A percentile compares a stretch with the other conserved stretches of the same genome.
These are phyloP conservation scores for Hetaerina titia DNA, from an alignment of 2,888 invertebrate species.

Conservation along the genomic window DNA sequence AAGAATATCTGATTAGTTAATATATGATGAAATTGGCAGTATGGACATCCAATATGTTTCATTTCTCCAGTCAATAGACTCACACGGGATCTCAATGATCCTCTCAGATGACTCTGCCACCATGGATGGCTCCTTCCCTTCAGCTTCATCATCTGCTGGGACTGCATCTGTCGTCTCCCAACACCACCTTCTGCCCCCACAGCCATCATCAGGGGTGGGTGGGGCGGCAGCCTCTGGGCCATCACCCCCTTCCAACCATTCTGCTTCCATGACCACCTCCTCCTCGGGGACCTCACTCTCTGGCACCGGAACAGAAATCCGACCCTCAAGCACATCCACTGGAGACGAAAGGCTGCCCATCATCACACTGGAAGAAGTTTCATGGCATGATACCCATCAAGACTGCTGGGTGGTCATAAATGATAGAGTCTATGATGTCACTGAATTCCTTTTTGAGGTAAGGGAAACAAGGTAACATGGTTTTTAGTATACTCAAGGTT, in stretches of 20 bases:
- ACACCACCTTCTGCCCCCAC: slow-evolving; percentile 38
- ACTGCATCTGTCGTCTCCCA: neutral
- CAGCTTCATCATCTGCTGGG: neutral
- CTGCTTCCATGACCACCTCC: slow-evolving; percentile 10
- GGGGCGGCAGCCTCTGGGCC: slow-evolving; percentile 36
- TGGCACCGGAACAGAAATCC: slow-evolving; percentile 42
- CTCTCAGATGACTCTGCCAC: neutral
- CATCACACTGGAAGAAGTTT: slow-evolving; percentile 87
- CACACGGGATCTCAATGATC: neutral
- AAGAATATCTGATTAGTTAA: too few species aligned
- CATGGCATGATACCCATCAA: slow-evolving; percentile 84
- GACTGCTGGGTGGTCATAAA: slow-evolving; percentile 94
- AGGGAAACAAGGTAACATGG: slow-evolving; percentile 70
- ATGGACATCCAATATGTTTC: too few species aligned
- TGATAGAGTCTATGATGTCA: slow-evolving; percentile 91
- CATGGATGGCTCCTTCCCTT: neutral
- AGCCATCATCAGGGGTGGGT: slow-evolving; percentile 32
- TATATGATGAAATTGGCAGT: too few species aligned
- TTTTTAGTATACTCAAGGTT: too few species aligned
- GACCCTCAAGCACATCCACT: neutral
- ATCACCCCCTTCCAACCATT: slow-evolving; percentile 22
- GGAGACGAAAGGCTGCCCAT: slow-evolving; percentile 75
- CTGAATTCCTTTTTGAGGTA: slow-evolving; percentile 86
- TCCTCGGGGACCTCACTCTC: slow-evolving; percentile 32
- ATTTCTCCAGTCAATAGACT: neutral